Percentiles rank a stretch among this genome's conserved stretches.
Conservation (phyloP, 2,888 invertebrate species). For the Rhagophthalmus giganteus region DNA sequence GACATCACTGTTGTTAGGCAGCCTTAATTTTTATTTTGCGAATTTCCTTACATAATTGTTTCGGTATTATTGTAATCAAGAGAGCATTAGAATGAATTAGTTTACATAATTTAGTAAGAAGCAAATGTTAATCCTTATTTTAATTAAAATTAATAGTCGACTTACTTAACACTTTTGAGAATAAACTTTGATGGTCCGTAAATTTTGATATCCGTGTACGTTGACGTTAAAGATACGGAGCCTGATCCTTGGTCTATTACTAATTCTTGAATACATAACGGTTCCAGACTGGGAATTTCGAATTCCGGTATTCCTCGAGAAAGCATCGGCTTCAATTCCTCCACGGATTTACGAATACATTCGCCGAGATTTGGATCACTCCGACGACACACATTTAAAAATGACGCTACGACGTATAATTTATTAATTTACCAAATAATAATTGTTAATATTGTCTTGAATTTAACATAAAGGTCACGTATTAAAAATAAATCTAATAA, state of each 20-base stretch:
- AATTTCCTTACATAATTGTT: no score
- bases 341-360: slow-evolving; percentile 53
- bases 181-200: slow-evolving; percentile 58
- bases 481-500: no score
- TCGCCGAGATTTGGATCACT: slow-evolving; percentile 55
- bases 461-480: no score
- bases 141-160: no score
- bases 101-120: no score
- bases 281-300: slow-evolving; percentile 55
- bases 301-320: slow-evolving; percentile 53
- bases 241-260: slow-evolving; percentile 52
- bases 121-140: no score
- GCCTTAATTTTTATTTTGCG: no score
- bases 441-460: no score
- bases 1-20: no score
- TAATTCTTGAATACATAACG: slow-evolving; percentile 51
- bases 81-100: not conserved
- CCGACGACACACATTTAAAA: slow-evolving; percentile 53
- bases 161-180: slow-evolving; percentile 26
- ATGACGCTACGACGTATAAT: slow-evolving; percentile 51
- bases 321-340: slow-evolving; percentile 50
- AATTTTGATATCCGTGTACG: slow-evolving; percentile 57
- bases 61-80: no score
- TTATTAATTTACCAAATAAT: no score
- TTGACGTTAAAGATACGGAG: slow-evolving; percentile 47